Evolutionary conservation across 1,140 invertebrate genomes (phyloP).

Genomic region (Drosophila lacteicornis): DNA sequence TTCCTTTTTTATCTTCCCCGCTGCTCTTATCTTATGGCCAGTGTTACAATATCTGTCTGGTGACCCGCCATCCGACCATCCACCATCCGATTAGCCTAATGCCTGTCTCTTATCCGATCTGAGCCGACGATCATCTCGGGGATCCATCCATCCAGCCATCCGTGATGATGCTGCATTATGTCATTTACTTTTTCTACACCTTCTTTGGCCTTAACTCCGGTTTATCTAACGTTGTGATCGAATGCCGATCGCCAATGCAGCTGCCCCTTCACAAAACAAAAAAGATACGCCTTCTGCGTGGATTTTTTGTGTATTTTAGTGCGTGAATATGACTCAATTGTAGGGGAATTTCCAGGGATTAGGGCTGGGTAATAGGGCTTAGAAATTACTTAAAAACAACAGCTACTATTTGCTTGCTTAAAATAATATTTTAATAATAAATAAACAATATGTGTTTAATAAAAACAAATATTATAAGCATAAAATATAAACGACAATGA

Average conservation of each 20-base stretch:
- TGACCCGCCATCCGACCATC: slow-evolving; percentile 28
- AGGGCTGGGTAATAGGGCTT: slow-evolving; percentile 13
- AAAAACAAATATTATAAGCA: too few species aligned
- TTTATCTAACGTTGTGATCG: slow-evolving; percentile 55
- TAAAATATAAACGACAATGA: too few species aligned
- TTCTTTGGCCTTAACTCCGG: slow-evolving; percentile 28
- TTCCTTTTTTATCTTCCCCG: slow-evolving; percentile 45
- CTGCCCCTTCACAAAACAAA: slow-evolving; percentile 37
- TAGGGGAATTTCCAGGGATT: slow-evolving; percentile 3
- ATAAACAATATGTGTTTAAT: neutral
- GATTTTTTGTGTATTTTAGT: slow-evolving; percentile 12
- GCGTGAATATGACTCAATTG: slow-evolving; percentile 35
- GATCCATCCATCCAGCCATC: slow-evolving; percentile 26
- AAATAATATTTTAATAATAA: neutral
- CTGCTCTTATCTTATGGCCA: slow-evolving; percentile 26
- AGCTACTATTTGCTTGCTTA: neutral
- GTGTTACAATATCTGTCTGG: slow-evolving; percentile 35
- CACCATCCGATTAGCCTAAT: slow-evolving; percentile 81
- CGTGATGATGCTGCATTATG: slow-evolving; percentile 79
- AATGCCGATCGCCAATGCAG: slow-evolving; percentile 55
- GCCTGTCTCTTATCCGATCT: slow-evolving; percentile 45
- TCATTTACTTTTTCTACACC: slow-evolving; percentile 81
- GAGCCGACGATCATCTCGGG: slow-evolving; percentile 29
- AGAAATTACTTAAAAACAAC: neutral
- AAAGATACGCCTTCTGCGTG: slow-evolving; percentile 27